Base-by-base conservation (phyloP, 2,113 vertebrate species). In the Epinephelus lanceolatus region DNA sequence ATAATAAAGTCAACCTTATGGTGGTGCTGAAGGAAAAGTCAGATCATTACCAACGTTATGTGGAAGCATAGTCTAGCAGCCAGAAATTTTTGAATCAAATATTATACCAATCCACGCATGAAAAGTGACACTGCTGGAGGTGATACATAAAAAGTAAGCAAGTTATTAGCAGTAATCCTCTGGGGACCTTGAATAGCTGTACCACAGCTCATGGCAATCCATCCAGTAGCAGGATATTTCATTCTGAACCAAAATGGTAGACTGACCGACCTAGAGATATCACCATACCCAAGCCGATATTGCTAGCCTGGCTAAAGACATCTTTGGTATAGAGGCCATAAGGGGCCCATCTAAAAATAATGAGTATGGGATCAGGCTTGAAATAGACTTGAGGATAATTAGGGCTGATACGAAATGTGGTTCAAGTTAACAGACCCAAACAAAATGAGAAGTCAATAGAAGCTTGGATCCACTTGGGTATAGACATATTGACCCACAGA, bases 341-440 rank as follows among this genome's bases (percentile, higher is more conserved):
- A 47, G n/a, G n/a, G n/a, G 6, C n/a, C 40, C 12, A 47, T 66
- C 63, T 13, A 45, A n/a, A 52, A 68, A 25, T 19, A 52, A 51
- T 19, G 5, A 52, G 9, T 6, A 19, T 68, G 42, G 25, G 12
- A 30, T 12, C 7, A 47, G 9, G 40, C 21, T 49, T 15, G 4
- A 74, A 61, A 61, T 51, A 61, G 19, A 61, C 42, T 40, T 3
- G 12, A 33, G 18, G 57, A 51, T 74, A 61, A 74, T 61, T 73
- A 30, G 12, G 30, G 17, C 18, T 10, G 18, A 62, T 30, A 5
- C 18, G 12, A 63, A 40, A 40, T 63, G 21, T 5, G 37, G 21
- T 45, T 11, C 2, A 65, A 19, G 37, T 65, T 14, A 65, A 65
- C 11, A 47, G 55, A 47, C 7, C 23, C 9, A 47, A 60, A 59